These are phyloP conservation scores for Tetramorium parvispinum DNA, from an alignment of 1,140 invertebrate species.

Conservation along the genomic window DNA sequence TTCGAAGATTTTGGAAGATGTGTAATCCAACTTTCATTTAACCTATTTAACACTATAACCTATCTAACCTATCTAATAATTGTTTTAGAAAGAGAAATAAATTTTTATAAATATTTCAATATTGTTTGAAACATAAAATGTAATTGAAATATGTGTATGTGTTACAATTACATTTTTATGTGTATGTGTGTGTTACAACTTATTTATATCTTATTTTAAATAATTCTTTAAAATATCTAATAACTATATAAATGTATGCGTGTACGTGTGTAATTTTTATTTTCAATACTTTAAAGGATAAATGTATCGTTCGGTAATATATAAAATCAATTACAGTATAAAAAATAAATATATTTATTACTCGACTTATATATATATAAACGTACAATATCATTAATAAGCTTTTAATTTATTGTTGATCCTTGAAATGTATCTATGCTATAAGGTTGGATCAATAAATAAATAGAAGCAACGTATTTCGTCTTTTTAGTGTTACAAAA, in stretches of 20 bases:
- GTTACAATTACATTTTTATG: neutral
- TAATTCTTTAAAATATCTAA: neutral
- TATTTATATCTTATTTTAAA: neutral
- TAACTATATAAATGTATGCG: neutral
- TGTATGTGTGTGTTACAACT: neutral
- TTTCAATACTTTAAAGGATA: slow-evolving; percentile 1
- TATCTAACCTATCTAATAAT: neutral
- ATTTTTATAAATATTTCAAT: neutral
- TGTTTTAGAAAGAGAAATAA: neutral
- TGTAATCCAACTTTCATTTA: too few relatives aligned
- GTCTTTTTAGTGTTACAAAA: slow-evolving; percentile 72
- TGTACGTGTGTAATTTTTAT: neutral
- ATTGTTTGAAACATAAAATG: neutral
- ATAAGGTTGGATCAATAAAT: slow-evolving; percentile 49
- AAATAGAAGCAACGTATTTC: slow-evolving; percentile 62
- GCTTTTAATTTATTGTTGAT: slow-evolving; percentile 25
- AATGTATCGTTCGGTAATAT: neutral
- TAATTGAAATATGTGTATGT: neutral
- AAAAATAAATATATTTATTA: slow-evolving; percentile 19
- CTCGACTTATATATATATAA: slow-evolving; percentile 15
- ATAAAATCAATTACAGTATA: slow-evolving; percentile 2
- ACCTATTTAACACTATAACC: too few relatives aligned
- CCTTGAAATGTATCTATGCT: neutral
- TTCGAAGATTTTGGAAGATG: too few relatives aligned
- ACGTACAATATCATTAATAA: slow-evolving; percentile 22